Base-by-base conservation (phyloP, 2,797 vertebrate genomes). In the Leontocebus nigricollis region DNA sequence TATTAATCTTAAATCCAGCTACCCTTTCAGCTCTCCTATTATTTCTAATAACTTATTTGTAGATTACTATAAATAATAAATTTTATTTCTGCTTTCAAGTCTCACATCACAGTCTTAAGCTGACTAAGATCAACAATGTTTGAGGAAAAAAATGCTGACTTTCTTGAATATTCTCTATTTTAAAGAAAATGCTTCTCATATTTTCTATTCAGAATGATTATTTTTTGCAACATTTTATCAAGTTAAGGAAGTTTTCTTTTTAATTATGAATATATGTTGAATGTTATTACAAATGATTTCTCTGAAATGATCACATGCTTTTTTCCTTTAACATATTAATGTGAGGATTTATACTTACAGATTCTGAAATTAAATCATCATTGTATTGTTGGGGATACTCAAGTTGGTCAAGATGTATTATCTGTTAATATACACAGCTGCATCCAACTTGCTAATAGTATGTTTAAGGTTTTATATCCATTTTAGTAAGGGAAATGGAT, bases 271-370 rank as follows among this genome's bases (percentile, higher is more conserved):
- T 41, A 52, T 48, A 48, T 41, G 26, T 70, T 72, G 41, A 75
- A 46, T 72, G 41, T 79, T 90, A 79, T 39, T 93, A 59, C 26
- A 76, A 70, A 36, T 9, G 11, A n/a, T 91, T 80, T 36, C n/a
- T 91, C 84, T 73, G 57, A 91, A 91, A 80, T 55, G 11, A 73
- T 72, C 72, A 72, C n/a, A 59, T 41, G 7, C 10, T 80, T 73
- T 95, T 48, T 48, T 55, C n/a, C n/a, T 91, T 72, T 79, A 57
- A 79, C 72, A 46, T 72, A 77, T 86, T 72, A 95, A 85, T 80
- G 20, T 79, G 50, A n/a, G n/a, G 52, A 90, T 86, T 72, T 86
- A 86, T 48, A 91, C 22, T 44, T 72, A 90, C 7, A 70, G 48
- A 50, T 70, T 46, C 81, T 88, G 46, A 73, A 95, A 81, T 61